Conservation (phyloP, 2,888 invertebrate species). For the Dichetophora obliterata region DNA sequence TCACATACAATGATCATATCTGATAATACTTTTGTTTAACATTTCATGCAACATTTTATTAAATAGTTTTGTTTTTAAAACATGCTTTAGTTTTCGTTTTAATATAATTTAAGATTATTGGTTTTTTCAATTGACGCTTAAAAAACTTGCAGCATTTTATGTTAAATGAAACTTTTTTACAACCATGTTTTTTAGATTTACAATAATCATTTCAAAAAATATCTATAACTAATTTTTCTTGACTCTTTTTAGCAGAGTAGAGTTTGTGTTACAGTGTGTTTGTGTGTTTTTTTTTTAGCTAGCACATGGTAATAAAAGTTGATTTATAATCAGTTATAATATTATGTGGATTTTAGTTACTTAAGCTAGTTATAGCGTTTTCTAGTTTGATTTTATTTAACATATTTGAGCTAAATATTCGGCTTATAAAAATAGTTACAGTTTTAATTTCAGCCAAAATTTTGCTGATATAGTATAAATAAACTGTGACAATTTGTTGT, state of each 20-base stretch:
- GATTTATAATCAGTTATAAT: neutral
- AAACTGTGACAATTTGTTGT: too few relatives aligned
- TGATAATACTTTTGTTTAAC: neutral
- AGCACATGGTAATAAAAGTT: neutral
- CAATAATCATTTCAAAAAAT: neutral
- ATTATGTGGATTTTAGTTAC: neutral
- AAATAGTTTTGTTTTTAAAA: too few relatives aligned
- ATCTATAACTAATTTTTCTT: neutral
- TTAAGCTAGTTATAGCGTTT: neutral
- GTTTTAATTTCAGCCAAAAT: neutral
- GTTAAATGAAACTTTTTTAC: neutral
- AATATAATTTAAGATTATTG: neutral
- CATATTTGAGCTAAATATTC: slow-evolving; percentile 17
- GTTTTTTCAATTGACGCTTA: slow-evolving; percentile 16
- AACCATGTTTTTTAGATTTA: neutral
- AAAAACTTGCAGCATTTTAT: neutral
- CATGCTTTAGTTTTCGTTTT: neutral
- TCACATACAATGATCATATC: neutral
- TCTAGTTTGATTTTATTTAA: neutral
- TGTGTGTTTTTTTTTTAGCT: too few relatives aligned
- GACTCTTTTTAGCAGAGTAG: slow-evolving; percentile 1
- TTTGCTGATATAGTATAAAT: too few relatives aligned
- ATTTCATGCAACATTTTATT: neutral
- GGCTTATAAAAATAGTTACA: neutral
- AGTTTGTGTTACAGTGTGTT: neutral